Evolutionary conservation across 37 sponge, comb jelly and placozoan genomes (phyloP), one percentile per base, ranked within the genome.

Genomic region (Theonella swinhoei): DNA sequence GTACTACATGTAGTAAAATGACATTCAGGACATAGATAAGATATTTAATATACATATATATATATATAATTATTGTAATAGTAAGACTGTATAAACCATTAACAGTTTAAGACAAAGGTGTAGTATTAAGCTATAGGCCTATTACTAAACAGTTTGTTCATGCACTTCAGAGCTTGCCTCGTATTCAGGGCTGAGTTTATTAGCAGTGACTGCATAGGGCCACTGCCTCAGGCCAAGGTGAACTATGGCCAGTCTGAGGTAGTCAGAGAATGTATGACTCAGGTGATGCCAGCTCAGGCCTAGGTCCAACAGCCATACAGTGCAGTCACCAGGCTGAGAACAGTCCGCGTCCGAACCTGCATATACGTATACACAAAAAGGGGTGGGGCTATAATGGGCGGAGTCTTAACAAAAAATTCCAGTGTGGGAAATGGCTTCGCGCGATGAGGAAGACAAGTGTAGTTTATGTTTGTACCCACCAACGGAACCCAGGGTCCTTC

Each of bases 171-270:
- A n/a, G n/a, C n/a, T n/a, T n/a, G n/a, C n/a, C n/a, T n/a, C 69
- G 36, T 81, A 67, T 26, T 70, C 76, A 29, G 88, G 88, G 61
- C 84, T 83, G 40, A 83, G 75, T 1, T 41, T 47, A 0, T 43
- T 54, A 41, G 75, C 60, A 39, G 83, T 83, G 40, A 91, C 41
- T 23, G 77, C 38, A 24, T 77, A 73, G 7, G 83, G 91, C 91
- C 91, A 91, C 35, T 91, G 83, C 42, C 29, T 58, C 23, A 91
- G 79, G 4, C 87, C 91, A 30, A 86, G 41, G 68, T 91, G 91
- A 31, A 82, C 74, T 8, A 74, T 63, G 65, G 91, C 91, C 31
- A 91, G 80, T 41, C 91, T 34, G 69, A 91, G 73, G 87, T 81
- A 86, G 62, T 77, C 75, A 1, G 83, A 65, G 63, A 91, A 86